Evolutionary conservation across 2,797 vertebrate species (phyloP).

Genomic region (Buceros bicornis): DNA sequence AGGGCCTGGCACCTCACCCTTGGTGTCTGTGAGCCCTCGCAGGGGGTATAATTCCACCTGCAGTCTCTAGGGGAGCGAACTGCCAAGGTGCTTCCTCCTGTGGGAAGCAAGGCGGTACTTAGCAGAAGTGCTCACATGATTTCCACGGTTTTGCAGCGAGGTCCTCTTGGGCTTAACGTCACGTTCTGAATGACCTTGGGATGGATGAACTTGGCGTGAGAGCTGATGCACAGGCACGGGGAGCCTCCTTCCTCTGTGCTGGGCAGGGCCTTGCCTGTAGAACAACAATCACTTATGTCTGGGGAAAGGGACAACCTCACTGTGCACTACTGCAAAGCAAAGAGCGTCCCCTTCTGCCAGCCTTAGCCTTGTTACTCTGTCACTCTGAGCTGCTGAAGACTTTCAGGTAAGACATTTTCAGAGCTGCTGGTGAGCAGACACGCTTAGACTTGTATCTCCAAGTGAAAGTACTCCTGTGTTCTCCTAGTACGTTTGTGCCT

Average conservation of each 20-base stretch:
- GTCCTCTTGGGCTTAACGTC: constrained; percentile 18
- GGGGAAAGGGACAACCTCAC: neutral
- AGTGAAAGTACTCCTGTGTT: neutral
- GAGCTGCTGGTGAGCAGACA: neutral
- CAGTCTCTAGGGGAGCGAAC: neutral
- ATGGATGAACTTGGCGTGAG: constrained; percentile 17
- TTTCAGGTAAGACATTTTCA: neutral
- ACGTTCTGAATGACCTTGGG: constrained; percentile 13
- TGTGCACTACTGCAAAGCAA: neutral
- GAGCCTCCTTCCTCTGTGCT: neutral
- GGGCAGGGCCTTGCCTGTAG: neutral
- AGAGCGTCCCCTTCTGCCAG: neutral
- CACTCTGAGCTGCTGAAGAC: neutral
- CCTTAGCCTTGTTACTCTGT: neutral
- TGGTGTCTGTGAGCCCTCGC: neutral
- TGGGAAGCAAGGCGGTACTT: neutral
- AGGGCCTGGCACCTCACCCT: neutral
- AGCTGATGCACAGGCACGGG: neutral
- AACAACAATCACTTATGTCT: neutral
- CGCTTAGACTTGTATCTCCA: neutral
- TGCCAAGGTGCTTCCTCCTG: neutral
- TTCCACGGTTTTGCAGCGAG: constrained; percentile 53
- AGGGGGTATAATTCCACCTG: neutral
- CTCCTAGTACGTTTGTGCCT: neutral
- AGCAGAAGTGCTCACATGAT: constrained; percentile 55